Percentiles rank a stretch among this genome's conserved stretches.
Conservation (phyloP, 2,888 invertebrate genomes). For the Epinotia demarniana region DNA sequence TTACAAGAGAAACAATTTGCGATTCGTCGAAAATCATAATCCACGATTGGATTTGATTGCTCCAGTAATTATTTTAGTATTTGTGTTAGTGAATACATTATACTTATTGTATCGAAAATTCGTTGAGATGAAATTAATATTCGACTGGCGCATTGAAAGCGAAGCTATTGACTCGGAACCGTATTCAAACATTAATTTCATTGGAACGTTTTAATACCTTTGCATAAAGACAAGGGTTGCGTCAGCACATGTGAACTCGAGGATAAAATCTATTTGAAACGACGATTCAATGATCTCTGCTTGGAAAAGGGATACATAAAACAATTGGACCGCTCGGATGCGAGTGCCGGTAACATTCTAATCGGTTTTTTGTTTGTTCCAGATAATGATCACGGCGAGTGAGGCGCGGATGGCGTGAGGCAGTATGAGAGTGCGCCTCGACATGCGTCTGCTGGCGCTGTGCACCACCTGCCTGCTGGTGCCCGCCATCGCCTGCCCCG, state of each 20-base stretch:
- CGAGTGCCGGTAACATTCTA: slow-evolving; percentile 33
- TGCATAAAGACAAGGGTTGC: slow-evolving; percentile 35
- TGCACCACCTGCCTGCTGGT: slow-evolving; percentile 78
- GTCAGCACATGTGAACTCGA: slow-evolving; percentile 33
- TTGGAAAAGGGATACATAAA: slow-evolving; percentile 39
- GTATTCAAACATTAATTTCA: slow-evolving; percentile 26
- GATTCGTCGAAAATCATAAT: slow-evolving; percentile 22
- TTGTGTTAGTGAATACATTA: slow-evolving; percentile 5
- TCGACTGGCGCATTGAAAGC: background rate
- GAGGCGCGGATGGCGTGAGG: slow-evolving; percentile 69
- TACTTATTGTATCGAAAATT: slow-evolving; percentile 6
- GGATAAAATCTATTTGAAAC: slow-evolving; percentile 36
- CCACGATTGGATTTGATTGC: slow-evolving; percentile 30
- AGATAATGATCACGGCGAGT: slow-evolving; percentile 72
- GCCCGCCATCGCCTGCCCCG: slow-evolving; percentile 87
- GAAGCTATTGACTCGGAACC: slow-evolving; percentile 13
- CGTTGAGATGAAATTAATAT: slow-evolving; percentile 15
- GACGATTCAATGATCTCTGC: slow-evolving; percentile 37
- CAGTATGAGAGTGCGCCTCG: slow-evolving; percentile 75
- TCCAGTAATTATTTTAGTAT: slow-evolving; percentile 27
- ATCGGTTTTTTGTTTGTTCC: slow-evolving; percentile 67
- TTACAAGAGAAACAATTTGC: slow-evolving; percentile 33
- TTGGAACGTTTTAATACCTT: slow-evolving; percentile 36
- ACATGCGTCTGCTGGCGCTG: slow-evolving; percentile 77
- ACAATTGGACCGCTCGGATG: slow-evolving; percentile 29